A percentile compares a stretch with the other conserved stretches of the same genome.
These are phyloP conservation scores for Pseudorasbora parva DNA, from an alignment of 2,113 vertebrate species.

Conservation along the genomic window DNA sequence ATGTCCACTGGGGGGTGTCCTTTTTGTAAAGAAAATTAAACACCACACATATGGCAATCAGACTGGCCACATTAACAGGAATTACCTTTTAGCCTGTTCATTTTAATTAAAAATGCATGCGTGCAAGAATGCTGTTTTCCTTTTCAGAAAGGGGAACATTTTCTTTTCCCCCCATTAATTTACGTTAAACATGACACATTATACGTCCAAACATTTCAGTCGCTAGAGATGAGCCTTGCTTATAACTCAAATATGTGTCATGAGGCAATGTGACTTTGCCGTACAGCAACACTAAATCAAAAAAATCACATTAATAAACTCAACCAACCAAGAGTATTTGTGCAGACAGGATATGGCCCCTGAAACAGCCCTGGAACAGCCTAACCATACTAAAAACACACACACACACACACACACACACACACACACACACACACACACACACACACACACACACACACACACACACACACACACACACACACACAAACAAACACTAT, in stretches of 20 bases:
- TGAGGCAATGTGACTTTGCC: conserved; percentile 48
- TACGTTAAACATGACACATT: conserved; percentile 24
- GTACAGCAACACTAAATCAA: conserved; percentile 38
- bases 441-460: neutral
- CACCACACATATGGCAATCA: neutral
- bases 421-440: conserved; percentile 22
- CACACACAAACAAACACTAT: conserved; percentile 31
- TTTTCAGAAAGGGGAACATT: neutral
- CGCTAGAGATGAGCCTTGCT: neutral
- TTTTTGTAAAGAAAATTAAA: conserved; percentile 9
- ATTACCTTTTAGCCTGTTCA: neutral
- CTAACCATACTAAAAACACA: neutral
- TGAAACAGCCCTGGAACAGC: conserved; percentile 28
- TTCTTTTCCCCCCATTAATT: neutral
- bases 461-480: conserved; percentile 35
- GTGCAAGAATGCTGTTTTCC: neutral
- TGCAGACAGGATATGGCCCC: conserved; percentile 36
- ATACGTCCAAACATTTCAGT: conserved; percentile 14
- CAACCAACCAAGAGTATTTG: conserved; percentile 43
- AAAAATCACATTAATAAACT: conserved; percentile 37
- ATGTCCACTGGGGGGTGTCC: conserved; percentile 32
- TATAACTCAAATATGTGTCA: conserved; percentile 43
- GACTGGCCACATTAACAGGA: neutral
- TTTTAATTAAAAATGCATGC: neutral
- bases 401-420: conserved; percentile 35